These are phyloP conservation scores for Hetaerina titia DNA, from an alignment of 2,888 invertebrate species.

Conservation along the genomic window DNA sequence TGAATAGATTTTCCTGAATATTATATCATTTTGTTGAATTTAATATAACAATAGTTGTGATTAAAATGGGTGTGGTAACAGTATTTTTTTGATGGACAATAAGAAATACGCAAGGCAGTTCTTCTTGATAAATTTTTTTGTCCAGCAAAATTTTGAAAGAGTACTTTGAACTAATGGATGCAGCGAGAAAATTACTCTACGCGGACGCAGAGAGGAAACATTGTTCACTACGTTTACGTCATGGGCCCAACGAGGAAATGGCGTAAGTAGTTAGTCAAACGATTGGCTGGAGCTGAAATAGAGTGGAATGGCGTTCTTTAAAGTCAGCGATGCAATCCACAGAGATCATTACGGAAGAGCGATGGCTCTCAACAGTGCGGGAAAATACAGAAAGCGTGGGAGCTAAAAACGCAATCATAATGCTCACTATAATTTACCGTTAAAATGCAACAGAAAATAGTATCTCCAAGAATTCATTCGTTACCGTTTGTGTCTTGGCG, in stretches of 20 bases:
- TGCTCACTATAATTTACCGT: not conserved
- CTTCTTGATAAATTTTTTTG: not conserved
- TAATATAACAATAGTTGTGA: too few relatives aligned
- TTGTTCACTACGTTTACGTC: not conserved
- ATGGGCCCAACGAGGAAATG: not conserved
- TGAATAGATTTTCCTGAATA: too few relatives aligned
- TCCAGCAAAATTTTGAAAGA: not conserved
- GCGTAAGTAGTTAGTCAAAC: not conserved
- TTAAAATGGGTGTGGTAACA: too few relatives aligned
- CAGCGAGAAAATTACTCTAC: not conserved
- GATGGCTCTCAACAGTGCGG: not conserved
- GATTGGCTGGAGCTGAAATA: not conserved
- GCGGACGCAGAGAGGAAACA: not conserved
- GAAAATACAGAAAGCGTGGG: not conserved
- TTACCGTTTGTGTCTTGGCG: not conserved
- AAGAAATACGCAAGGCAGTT: not conserved
- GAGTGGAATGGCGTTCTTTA: not conserved
- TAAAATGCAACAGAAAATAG: not conserved
- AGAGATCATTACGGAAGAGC: conserved; percentile 23
- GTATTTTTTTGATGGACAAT: too few relatives aligned
- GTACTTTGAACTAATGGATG: not conserved
- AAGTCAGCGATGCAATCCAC: not conserved
- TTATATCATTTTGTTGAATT: too few relatives aligned
- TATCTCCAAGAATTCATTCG: not conserved
- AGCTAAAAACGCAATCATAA: not conserved